Evolutionary conservation across 2,113 vertebrate genomes (phyloP), one percentile per base, ranked within the genome.

Genomic region (Chaetops frenatus): DNA sequence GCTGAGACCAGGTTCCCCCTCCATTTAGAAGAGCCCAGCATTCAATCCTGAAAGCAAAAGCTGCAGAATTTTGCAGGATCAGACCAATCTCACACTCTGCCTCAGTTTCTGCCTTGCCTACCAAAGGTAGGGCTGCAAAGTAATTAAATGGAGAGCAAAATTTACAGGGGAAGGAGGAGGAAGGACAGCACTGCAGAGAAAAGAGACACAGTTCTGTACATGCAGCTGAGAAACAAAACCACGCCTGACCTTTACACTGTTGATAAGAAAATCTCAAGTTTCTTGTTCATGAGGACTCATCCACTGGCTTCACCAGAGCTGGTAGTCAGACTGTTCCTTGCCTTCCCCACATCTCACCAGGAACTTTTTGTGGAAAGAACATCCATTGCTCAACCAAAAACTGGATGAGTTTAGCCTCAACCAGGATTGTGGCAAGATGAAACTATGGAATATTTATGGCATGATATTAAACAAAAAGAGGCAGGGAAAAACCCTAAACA

Each of bases 401-500:
- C 11, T 31, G 51, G 44, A 47, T 31, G 38, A 82, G 44, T 15
- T 76, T 24, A 45, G 24, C 31, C 56, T 54, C 20, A 44, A 10
- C 17, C 31, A n/a, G 33, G 20, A 51, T 31, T 3, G 0, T 10
- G 2, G 2, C 42, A 83, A 81, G 27, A 27, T 21, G 12, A 64
- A 38, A 67, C 20, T 28, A 10, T 0, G 1, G 53, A 50, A 73
- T 86, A 79, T 51, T 67, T 64, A 66, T 25, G 44, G 25, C 12
- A 38, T 73, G 45, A 35, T 42, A 57, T 40, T 72, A 57, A 93
- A 51, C 19, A 53, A 67, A 57, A 13, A 33, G 8, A 8, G 12
- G 2, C 2, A 8, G 9, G 5, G 7, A 3, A 0, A 8, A 22
- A 51, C n/a, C n/a, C n/a, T n/a, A n/a, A n/a, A 25, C 1, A 3